A percentile compares a stretch with the other conserved stretches of the same genome.
phyloP scores from a whole-genome alignment of 2,797 vertebrate genomes.

The Sebastiscus tertius region DNA sequence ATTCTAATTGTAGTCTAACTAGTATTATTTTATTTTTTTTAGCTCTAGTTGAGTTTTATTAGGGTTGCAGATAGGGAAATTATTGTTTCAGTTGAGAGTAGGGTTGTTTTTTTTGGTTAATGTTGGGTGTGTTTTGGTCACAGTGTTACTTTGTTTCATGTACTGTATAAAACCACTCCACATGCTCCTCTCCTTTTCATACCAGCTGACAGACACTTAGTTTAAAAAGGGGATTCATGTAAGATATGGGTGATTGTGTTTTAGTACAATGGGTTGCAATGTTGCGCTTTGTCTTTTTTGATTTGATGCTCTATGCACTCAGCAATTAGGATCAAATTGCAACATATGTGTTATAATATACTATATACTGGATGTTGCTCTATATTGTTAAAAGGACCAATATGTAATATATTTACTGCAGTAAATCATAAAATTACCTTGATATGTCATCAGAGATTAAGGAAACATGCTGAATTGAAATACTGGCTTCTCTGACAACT shows the following conservation, averaged over 20 bases:
- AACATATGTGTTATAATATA: not conserved
- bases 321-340: not conserved
- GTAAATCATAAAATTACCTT: too few relatives aligned
- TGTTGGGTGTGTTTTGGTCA: not conserved
- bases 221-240: not conserved
- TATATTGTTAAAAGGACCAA: not conserved
- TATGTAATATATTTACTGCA: too few relatives aligned
- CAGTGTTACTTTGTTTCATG: not conserved
- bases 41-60: not conserved
- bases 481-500: too few relatives aligned
- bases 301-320: not conserved
- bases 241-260: not conserved
- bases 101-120: too few relatives aligned
- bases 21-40: not conserved
- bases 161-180: not conserved
- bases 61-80: not conserved
- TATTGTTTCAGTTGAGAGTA: not conserved
- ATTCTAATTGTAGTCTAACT: not conserved
- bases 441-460: too few relatives aligned
- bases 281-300: not conserved
- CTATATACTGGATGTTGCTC: not conserved
- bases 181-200: not conserved
- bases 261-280: not conserved
- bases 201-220: not conserved
- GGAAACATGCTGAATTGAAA: too few relatives aligned